phyloP scores from a whole-genome alignment of 1,140 invertebrate species.

The Diorhabda elongata region DNA sequence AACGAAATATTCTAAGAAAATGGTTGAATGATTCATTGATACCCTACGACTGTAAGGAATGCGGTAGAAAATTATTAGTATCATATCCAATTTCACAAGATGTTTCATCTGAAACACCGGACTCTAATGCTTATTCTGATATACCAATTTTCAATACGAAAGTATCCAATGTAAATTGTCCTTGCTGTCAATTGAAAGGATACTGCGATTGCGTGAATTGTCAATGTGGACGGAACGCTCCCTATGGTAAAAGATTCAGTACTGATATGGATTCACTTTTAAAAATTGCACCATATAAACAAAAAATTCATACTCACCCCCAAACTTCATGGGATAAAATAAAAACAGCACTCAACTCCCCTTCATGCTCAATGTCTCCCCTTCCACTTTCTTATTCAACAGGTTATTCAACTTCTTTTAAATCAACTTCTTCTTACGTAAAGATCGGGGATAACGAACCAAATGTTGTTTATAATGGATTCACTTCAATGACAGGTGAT shows the following conservation, averaged over 20 bases:
- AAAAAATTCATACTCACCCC: background rate
- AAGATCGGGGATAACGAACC: slow-evolving; percentile 8
- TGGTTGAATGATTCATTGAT: slow-evolving; percentile 13
- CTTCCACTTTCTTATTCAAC: background rate
- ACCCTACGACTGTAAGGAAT: slow-evolving; percentile 4
- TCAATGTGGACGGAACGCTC: background rate
- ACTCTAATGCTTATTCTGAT: background rate
- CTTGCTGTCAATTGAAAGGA: slow-evolving; percentile 9
- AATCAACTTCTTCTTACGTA: background rate
- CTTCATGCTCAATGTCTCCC: background rate
- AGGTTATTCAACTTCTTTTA: background rate
- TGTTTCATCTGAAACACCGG: background rate
- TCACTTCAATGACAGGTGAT: background rate
- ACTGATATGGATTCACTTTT: slow-evolving; percentile 8
- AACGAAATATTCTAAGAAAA: slow-evolving; percentile 1
- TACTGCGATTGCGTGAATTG: slow-evolving; percentile 9
- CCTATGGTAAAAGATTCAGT: slow-evolving; percentile 14
- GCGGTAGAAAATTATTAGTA: slow-evolving; percentile 6
- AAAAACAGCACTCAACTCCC: background rate
- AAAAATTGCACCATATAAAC: background rate
- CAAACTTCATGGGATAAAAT: background rate
- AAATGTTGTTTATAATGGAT: slow-evolving; percentile 10
- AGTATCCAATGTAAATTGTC: background rate
- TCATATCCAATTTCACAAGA: slow-evolving; percentile 7
- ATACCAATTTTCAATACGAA: background rate